Conservation (phyloP, 2,888 invertebrate genomes). For the Lomographa bimaculata region DNA sequence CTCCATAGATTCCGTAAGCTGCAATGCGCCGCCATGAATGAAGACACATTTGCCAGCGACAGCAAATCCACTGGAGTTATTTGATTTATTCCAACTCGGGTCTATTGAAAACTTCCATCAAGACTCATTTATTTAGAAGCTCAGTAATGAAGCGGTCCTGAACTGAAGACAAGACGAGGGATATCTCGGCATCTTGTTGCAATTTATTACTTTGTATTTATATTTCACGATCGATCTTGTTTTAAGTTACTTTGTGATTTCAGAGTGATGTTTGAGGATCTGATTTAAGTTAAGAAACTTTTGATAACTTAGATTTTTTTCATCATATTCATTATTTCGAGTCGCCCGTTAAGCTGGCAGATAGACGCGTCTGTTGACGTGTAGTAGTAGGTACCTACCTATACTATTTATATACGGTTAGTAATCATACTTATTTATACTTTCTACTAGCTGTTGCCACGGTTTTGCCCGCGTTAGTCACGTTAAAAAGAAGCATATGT, state of each 20-base stretch:
- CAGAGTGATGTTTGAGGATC: too few relatives aligned
- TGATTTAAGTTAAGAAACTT: too few relatives aligned
- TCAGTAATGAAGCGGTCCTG: conserved; percentile 55
- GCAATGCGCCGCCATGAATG: conserved; percentile 70
- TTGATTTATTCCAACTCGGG: conserved; percentile 72
- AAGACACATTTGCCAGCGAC: conserved; percentile 81
- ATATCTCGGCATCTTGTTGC: conserved; percentile 39
- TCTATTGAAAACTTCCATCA: conserved; percentile 72
- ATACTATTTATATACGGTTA: too few relatives aligned
- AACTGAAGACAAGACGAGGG: conserved; percentile 39
- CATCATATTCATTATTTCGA: too few relatives aligned
- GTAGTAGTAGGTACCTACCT: too few relatives aligned
- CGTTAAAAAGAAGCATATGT: too few relatives aligned
- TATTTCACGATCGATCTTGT: conserved; percentile 15
- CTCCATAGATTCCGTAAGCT: conserved; percentile 55
- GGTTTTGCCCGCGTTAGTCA: too few relatives aligned
- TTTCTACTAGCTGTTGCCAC: too few relatives aligned
- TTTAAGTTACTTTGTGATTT: conserved; percentile 6
- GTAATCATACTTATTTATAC: too few relatives aligned
- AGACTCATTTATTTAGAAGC: conserved; percentile 58
- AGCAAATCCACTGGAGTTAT: conserved; percentile 69
- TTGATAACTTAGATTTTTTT: too few relatives aligned
- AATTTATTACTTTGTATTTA: conserved; percentile 39
- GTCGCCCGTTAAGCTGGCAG: too few relatives aligned
- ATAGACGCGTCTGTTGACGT: too few relatives aligned